Evolutionary conservation across 2,113 vertebrate genomes (phyloP), one percentile per base, ranked within the genome.

Genomic region (Himantopus leucocephalus): DNA sequence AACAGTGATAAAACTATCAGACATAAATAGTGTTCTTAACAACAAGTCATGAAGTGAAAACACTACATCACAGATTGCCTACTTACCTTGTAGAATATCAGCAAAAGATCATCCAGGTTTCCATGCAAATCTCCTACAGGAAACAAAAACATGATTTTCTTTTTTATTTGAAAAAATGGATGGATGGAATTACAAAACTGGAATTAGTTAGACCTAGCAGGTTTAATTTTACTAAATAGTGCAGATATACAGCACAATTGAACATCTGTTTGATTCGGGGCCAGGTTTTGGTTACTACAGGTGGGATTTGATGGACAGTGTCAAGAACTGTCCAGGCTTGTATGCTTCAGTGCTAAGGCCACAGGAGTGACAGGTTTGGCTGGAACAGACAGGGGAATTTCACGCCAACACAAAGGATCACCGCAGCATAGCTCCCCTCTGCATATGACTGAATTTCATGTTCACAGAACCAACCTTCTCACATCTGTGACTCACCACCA

Each of bases 21-120:
- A 72, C 9, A 16, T 23, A 64, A 67, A 63, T 32, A 26, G 2
- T 58, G 20, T 88, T 70, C 34, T 27, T 88, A 95, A 60, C 24
- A 67, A 70, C 4, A 88, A 63, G 9, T 43, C 23, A 14, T 15
- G 48, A 94, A 95, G 52, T 83, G 20, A 63, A 97, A 97, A 91
- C 17, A 27, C 48, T 78, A 52, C 88, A 35, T 48, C 70, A 93
- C 7, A 23, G 83, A 80, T 30, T 87, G 78, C 75, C 17, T 58
- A 75, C 90, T 97, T 98, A 99, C 99, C 98, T 99, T 99, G 92
- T 99, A 99, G 98, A 99, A 99, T 97, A 99, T 99, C 82, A 99
- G 98, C 67, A 99, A 97, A 59, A 99, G 98, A 97, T 99, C 99
- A 97, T 99, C 99, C 34, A 99, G 97, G 50, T 99, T 98, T 45